Conservation (phyloP, 2,113 vertebrate species). For the Leptobrachium leishanense region DNA sequence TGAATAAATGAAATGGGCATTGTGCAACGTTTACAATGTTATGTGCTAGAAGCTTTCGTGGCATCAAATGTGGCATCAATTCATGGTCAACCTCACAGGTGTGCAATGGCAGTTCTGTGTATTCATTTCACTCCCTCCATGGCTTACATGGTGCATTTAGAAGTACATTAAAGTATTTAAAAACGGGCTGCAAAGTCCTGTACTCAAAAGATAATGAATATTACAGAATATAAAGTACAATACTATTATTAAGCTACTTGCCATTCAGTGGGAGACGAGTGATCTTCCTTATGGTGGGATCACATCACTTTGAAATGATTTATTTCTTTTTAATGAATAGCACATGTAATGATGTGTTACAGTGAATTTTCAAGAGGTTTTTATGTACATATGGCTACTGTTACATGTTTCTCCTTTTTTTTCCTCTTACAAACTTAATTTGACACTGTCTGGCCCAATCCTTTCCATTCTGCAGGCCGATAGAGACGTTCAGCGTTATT, state of each 20-base stretch:
- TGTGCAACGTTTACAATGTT: too few relatives aligned
- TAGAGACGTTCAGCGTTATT: not conserved
- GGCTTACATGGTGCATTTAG: too few relatives aligned
- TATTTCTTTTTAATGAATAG: slow-evolving; percentile 10
- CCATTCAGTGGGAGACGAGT: slow-evolving; percentile 4
- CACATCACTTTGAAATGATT: slow-evolving; percentile 21
- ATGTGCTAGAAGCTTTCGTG: too few relatives aligned
- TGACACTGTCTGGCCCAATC: not conserved
- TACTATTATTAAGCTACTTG: not conserved
- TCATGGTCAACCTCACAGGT: too few relatives aligned
- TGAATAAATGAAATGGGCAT: too few relatives aligned
- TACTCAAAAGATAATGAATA: too few relatives aligned
- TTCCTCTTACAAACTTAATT: not conserved
- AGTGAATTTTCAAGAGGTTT: slow-evolving; percentile 21
- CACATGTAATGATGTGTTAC: not conserved
- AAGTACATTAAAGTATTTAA: too few relatives aligned
- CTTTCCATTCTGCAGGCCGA: not conserved
- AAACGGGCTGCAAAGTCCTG: too few relatives aligned
- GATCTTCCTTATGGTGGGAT: not conserved
- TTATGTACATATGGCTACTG: not conserved
- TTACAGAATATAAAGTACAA: too few relatives aligned
- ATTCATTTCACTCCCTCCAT: too few relatives aligned
- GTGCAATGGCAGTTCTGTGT: too few relatives aligned
- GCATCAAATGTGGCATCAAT: too few relatives aligned
- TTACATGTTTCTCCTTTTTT: not conserved